Percentiles rank a stretch among this genome's conserved stretches.
Conservation (phyloP, 2,113 vertebrate genomes). For the Amblyornis subalaris region DNA sequence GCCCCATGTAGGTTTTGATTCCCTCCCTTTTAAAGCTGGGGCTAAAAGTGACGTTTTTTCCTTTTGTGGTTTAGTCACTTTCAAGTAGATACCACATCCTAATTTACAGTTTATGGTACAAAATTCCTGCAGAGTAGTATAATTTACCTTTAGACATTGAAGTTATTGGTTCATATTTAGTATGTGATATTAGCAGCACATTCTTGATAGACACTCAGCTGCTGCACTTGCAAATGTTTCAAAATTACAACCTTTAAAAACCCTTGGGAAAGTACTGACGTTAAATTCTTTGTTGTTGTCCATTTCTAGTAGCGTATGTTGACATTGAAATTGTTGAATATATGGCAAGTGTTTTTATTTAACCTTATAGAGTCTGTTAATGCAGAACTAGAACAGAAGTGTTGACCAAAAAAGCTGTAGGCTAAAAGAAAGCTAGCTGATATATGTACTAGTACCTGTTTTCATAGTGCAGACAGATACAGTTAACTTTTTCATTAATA, state of each 20-base stretch:
- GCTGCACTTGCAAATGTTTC: background rate
- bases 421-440: background rate
- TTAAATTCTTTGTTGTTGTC: background rate
- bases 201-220: background rate
- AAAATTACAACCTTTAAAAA: background rate
- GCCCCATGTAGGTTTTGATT: background rate
- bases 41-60: background rate
- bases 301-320: background rate
- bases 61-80: background rate
- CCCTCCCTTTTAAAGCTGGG: background rate
- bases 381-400: background rate
- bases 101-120: background rate
- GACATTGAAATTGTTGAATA: background rate
- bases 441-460: background rate
- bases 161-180: background rate
- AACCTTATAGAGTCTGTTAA: background rate
- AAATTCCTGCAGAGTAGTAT: background rate
- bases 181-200: background rate
- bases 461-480: background rate
- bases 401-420: background rate
- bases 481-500: background rate
- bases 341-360: background rate
- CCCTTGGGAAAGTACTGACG: background rate
- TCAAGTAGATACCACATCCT: background rate
- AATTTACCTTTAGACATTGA: background rate